Evolutionary conservation across 2,113 vertebrate genomes (phyloP), one percentile per base, ranked within the genome.

Genomic region (Mugil cephalus): DNA sequence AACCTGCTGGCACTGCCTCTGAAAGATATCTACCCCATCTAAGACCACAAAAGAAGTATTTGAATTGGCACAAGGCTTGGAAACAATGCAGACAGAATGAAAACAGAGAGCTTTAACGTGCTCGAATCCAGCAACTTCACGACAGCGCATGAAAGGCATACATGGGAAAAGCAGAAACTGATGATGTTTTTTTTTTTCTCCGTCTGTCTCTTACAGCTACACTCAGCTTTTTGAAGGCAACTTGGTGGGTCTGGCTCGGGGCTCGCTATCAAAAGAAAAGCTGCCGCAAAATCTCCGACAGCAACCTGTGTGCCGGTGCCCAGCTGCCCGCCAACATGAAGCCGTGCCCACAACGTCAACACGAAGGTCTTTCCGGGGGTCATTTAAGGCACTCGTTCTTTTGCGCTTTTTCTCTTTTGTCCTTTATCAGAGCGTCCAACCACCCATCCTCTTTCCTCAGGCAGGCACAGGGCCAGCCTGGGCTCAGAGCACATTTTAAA

Each of bases 381-480:
- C 68, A 52, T 43, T 39, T 6, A 48, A 61, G 45, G 53, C 73
- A 48, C 59, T 72, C 2, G 17, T 66, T 70, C 64, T 66, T 84
- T 75, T 74, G 48, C 77, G 24, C 71, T 77, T 74, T 89, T 59
- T 64, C 70, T 67, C 45, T 72, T 86, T 70, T 82, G 42, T 61
- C 46, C 19, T 24, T 88, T 91, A 92, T 89, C 76, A 47, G 39
- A 75, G 50, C 10, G 73, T 77, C 75, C 81, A 83, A 63, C 90
- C 93, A 78, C 88, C 89, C 93, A 90, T 90, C 88, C 89, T 79
- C 80, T 91, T 84, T 83, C 81, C 90, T 90, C 79, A 60, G 40
- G 24, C 75, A 51, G 47, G 61, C 55, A 8, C 51, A 46, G 40
- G n/a, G 77, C 69, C 82, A 56, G 48, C 56, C 47, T 55, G 71